phyloP scores from a whole-genome alignment of 37 sponge, comb jelly and placozoan genomes.

The Ianthella basta region DNA sequence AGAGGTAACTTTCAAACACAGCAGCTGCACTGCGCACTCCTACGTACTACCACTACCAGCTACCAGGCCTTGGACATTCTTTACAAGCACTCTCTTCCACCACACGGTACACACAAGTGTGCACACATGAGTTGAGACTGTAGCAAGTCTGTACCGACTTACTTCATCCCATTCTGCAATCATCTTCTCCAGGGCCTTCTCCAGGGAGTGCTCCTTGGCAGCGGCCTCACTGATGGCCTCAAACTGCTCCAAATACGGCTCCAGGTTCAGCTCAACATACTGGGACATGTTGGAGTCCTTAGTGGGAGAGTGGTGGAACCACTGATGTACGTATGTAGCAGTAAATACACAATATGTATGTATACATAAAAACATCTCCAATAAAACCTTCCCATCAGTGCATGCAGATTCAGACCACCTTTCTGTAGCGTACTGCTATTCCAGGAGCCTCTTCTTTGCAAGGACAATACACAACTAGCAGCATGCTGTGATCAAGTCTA shows the following conservation, averaged over 20 bases:
- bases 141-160: slow-evolving; percentile 28
- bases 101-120: not conserved
- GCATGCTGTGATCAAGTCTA: too few relatives aligned
- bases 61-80: not conserved
- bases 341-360: too few relatives aligned
- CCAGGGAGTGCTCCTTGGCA: slow-evolving; percentile 96
- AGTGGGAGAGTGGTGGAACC: not conserved
- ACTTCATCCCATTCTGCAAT: slow-evolving; percentile 95
- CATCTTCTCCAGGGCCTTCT: slow-evolving; percentile 99
- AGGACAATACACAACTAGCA: too few relatives aligned
- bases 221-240: slow-evolving; percentile 98
- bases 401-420: too few relatives aligned
- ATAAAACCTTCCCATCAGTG: too few relatives aligned
- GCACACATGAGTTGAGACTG: not conserved
- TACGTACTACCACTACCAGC: too few relatives aligned
- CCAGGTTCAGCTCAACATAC: slow-evolving; percentile 93
- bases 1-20: not conserved
- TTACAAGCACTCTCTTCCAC: too few relatives aligned
- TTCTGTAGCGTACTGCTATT: too few relatives aligned
- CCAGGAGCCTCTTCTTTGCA: too few relatives aligned
- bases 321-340: not conserved
- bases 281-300: slow-evolving; percentile 86
- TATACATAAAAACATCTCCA: not conserved
- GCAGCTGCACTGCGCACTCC: too few relatives aligned
- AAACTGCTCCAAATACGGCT: slow-evolving; percentile 94